These are phyloP conservation scores for Cacatua alba DNA, from an alignment of 2,113 vertebrate species.

Conservation along the genomic window DNA sequence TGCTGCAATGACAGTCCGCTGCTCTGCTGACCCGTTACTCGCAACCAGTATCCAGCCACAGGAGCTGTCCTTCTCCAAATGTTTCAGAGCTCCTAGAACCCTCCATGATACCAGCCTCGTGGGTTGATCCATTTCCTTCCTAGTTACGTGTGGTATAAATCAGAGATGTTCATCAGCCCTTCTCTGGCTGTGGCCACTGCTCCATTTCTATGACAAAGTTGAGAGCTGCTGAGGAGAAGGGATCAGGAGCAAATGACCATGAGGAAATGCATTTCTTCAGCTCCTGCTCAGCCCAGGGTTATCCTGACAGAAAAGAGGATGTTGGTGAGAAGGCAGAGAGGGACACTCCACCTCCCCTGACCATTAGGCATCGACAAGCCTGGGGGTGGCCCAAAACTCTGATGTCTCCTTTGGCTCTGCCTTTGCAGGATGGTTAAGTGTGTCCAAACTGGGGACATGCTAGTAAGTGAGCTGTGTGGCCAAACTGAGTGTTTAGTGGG, in stretches of 20 bases:
- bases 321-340: background rate
- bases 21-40: conserved; percentile 2
- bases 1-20: background rate
- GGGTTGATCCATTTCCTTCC: background rate
- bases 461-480: background rate
- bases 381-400: background rate
- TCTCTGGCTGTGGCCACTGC: background rate
- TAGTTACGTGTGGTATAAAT: background rate
- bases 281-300: background rate
- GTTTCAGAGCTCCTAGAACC: background rate
- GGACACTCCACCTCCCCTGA: background rate
- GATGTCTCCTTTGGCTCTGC: background rate
- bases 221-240: background rate
- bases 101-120: background rate
- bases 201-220: background rate
- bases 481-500: background rate
- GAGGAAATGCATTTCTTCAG: background rate
- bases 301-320: background rate
- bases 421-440: background rate
- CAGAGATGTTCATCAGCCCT: background rate
- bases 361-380: background rate
- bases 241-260: background rate
- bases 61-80: background rate
- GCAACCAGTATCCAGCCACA: background rate
- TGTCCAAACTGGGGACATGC: accelerated